Evolutionary conservation across 2,797 vertebrate genomes (phyloP), one percentile per base, ranked within the genome.

Genomic region (Melanotaenia trifasciata): DNA sequence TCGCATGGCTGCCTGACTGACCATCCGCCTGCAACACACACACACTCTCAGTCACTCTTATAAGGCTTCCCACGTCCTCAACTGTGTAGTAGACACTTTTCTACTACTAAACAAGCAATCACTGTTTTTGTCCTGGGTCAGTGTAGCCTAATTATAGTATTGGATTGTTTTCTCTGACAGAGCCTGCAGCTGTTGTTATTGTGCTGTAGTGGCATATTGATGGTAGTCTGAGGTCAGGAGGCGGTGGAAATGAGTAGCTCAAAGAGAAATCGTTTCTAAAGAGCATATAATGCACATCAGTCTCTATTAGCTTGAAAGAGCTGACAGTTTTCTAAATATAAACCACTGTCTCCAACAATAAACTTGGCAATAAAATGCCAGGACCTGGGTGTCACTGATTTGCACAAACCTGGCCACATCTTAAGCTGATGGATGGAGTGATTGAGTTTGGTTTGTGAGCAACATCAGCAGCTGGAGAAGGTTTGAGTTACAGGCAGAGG

Each of bases 1-100:
- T 86, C 83, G 84, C 95, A 95, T 95, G 91, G 90, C 90, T 91
- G 87, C 86, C 84, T 80, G 85, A 85, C 80, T 78, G 69, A 84
- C 84, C 80, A 85, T 89, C 79, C 58, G 74, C 76, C 89, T 89
- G 81, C 33, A 89, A 90, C 77, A 80, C 81, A 90, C 78, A 90
- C 58, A 71, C 53, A 10, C 20, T 4, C 10, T 83, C 69, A 81
- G 73, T 38, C 6, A 5, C 12, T 61, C 70, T 67, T 47, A 53
- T 24, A 51, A 32, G 33, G 12, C 68, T 43, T 47, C 38, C 53
- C 18, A 9, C 63, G 35, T 64, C 78, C 64, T 14, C 18, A 28
- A 16, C n/a, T 74, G 35, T 60, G 20, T 47, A n/a, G 63, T 18
- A 33, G 50, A 73, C 56, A 60, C 50, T 56, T 65, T 81, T 79